Percentiles rank a stretch among this genome's conserved stretches.
phyloP scores from a whole-genome alignment of 2,797 vertebrate species.

The Sternotherus odoratus region DNA sequence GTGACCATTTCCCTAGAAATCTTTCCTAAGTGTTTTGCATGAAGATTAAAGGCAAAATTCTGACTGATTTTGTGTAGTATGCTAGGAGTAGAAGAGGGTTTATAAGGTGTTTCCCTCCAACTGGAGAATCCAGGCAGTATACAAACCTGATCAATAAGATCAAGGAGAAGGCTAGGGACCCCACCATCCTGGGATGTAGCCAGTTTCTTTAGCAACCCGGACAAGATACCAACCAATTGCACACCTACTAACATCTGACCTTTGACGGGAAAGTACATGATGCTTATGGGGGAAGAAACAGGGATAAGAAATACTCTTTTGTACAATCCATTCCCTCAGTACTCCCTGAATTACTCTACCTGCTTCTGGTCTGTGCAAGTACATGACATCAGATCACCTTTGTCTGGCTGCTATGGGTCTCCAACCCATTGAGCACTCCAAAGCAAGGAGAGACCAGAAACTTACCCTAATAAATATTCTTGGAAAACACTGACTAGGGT shows the following conservation, averaged over 20 bases:
- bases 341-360: background rate
- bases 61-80: background rate
- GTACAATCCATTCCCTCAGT: background rate
- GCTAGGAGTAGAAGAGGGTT: background rate
- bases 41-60: background rate
- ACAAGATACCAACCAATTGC: background rate
- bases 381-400: background rate
- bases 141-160: background rate
- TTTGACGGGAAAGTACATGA: background rate
- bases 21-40: background rate
- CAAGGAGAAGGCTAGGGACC: background rate
- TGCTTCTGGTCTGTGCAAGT: background rate
- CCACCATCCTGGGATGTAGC: background rate
- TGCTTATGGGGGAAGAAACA: background rate
- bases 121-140: background rate
- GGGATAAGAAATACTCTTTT: background rate
- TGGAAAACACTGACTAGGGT: background rate
- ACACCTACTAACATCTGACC: background rate
- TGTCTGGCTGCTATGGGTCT: too few species aligned
- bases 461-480: background rate
- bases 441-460: too few species aligned
- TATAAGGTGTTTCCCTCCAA: background rate
- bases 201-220: background rate
- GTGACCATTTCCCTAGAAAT: background rate
- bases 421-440: background rate